phyloP scores from a whole-genome alignment of 2,797 vertebrate species.

The Squalus acanthias region DNA sequence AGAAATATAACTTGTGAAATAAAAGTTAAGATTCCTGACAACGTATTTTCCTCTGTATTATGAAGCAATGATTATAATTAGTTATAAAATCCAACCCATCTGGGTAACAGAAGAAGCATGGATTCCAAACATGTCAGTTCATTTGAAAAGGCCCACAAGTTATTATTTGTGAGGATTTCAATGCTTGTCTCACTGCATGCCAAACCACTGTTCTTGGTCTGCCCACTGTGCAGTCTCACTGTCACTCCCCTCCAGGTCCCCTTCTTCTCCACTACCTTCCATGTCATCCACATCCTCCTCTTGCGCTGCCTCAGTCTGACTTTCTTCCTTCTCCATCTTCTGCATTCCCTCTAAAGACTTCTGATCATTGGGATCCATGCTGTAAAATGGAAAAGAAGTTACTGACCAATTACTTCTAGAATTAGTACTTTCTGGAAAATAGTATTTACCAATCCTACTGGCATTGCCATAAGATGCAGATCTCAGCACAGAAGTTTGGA shows the following conservation, averaged over 20 bases:
- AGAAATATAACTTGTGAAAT: neutral
- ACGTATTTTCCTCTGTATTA: neutral
- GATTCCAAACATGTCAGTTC: neutral
- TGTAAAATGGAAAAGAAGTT: conserved; percentile 45
- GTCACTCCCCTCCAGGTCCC: conserved; percentile 94
- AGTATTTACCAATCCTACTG: no score
- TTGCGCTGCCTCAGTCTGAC: conserved; percentile 88
- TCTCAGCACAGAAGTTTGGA: neutral
- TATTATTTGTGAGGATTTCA: conserved; percentile 23
- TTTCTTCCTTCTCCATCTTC: conserved; percentile 99
- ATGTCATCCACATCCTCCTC: conserved; percentile 97
- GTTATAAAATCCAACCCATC: conserved; percentile 24
- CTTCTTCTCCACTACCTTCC: conserved; percentile 97
- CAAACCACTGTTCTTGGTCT: conserved; percentile 98
- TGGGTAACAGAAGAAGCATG: neutral
- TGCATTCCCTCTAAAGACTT: conserved; percentile 97
- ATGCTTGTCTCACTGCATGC: conserved; percentile 76
- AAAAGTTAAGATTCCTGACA: neutral
- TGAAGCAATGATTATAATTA: conserved; percentile 25
- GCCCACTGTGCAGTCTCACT: conserved; percentile 97
- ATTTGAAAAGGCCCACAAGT: neutral
- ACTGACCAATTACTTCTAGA: neutral
- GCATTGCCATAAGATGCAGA: neutral
- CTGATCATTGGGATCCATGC: conserved; percentile 96
- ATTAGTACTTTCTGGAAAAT: neutral